These are phyloP conservation scores for Hirtodrosophila histrioides DNA, from an alignment of 2,888 invertebrate species.

Conservation along the genomic window DNA sequence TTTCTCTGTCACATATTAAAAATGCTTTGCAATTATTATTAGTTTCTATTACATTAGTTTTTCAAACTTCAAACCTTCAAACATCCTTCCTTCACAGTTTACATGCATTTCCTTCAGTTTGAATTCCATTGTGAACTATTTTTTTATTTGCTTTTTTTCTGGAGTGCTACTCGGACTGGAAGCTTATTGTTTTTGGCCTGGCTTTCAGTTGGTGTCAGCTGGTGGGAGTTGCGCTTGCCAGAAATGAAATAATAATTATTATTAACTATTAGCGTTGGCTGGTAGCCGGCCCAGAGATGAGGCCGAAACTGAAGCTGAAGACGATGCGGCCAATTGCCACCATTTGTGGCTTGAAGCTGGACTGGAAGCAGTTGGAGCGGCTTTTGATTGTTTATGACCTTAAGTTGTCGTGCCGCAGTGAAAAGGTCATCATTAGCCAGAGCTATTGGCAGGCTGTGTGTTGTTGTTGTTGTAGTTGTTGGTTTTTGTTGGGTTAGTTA, in stretches of 20 bases:
- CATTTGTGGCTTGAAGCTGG: constrained; percentile 38
- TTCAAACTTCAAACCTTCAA: no score
- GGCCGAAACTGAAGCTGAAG: constrained; percentile 10
- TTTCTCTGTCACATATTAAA: no score
- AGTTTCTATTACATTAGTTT: no score
- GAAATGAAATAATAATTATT: constrained; percentile 82
- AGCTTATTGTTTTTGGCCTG: constrained; percentile 71
- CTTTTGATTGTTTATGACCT: constrained; percentile 83
- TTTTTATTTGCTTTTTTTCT: neutral
- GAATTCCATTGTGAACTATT: constrained; percentile 26
- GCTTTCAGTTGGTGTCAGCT: constrained; percentile 79
- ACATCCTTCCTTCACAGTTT: neutral
- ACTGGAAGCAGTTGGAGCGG: constrained; percentile 43
- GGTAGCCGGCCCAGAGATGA: constrained; percentile 56
- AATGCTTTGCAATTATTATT: no score
- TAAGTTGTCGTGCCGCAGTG: constrained; percentile 81
- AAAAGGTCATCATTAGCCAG: constrained; percentile 82
- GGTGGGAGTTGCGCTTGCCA: constrained; percentile 78
- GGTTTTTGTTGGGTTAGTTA: constrained; percentile 51
- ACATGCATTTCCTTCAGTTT: neutral
- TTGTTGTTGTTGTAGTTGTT: constrained; percentile 34
- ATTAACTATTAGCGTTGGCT: constrained; percentile 78
- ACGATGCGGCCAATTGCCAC: constrained; percentile 63
- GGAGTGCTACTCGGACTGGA: constrained; percentile 26
- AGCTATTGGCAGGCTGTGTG: constrained; percentile 34